Conservation (phyloP, 2,113 vertebrate genomes). For the Tonatia bakeri region DNA sequence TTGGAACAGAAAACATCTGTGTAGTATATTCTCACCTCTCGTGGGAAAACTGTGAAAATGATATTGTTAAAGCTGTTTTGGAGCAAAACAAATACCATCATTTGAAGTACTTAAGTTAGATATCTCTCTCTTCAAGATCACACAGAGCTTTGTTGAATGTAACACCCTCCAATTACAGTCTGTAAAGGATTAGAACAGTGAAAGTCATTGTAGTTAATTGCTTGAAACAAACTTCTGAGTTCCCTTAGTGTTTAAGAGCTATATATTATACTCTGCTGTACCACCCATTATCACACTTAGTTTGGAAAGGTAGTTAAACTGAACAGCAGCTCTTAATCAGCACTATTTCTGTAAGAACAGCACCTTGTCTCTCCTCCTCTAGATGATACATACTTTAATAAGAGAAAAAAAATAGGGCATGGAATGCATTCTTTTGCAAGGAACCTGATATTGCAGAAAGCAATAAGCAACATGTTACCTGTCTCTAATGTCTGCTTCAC, state of each 20-base stretch:
- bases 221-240: neutral
- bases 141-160: neutral
- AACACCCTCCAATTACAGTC: neutral
- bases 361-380: neutral
- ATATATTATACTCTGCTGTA: neutral
- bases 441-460: neutral
- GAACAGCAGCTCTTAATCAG: neutral
- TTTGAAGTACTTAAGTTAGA: conserved; percentile 11
- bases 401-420: neutral
- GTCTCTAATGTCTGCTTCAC: neutral
- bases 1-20: neutral
- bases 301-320: conserved; percentile 36
- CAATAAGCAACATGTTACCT: neutral
- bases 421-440: neutral
- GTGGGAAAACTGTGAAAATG: neutral
- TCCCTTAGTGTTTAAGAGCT: conserved; percentile 18
- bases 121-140: conserved; percentile 21
- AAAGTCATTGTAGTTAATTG: neutral
- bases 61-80: neutral
- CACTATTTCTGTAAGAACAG: neutral
- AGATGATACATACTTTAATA: conserved; percentile 5
- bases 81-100: neutral
- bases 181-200: conserved; percentile 13
- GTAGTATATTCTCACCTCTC: neutral
- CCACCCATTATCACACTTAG: neutral